phyloP scores from a whole-genome alignment of 2,797 vertebrate genomes.

The Cercopithecus diana region DNA sequence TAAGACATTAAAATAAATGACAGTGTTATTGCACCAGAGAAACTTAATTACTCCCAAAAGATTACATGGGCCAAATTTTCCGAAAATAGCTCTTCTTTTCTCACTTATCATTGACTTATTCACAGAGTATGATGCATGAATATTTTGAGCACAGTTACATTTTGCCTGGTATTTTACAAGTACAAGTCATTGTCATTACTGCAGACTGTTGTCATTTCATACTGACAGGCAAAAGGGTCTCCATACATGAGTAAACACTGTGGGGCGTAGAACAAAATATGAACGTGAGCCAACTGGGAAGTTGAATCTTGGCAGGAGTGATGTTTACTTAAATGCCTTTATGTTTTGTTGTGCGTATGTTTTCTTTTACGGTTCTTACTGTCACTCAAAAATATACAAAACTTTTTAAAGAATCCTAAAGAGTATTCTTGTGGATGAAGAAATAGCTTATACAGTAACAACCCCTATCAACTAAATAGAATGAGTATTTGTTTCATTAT shows the following conservation, averaged over 20 bases:
- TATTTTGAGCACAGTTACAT: constrained; percentile 36
- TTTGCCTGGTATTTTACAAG: constrained; percentile 24
- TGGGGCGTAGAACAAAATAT: not conserved
- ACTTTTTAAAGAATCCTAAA: not conserved
- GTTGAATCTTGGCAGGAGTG: not conserved
- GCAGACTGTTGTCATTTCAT: not conserved
- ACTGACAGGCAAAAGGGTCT: not conserved
- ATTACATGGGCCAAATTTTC: not conserved
- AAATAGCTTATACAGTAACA: not conserved
- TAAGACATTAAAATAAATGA: constrained; percentile 56
- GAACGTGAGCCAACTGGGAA: not conserved
- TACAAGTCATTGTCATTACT: constrained; percentile 37
- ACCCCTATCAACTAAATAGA: not conserved
- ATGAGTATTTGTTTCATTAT: not conserved
- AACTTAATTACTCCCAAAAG: constrained; percentile 52
- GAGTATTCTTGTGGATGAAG: not conserved
- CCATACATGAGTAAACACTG: not conserved
- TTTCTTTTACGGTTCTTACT: not conserved
- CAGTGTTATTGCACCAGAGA: constrained; percentile 23
- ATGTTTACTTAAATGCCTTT: not conserved
- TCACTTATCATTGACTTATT: constrained; percentile 22
- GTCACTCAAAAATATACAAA: not conserved
- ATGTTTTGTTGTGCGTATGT: not conserved
- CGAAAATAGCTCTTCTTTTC: not conserved
- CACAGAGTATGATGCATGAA: not conserved